These are phyloP conservation scores for Notodonta ziczac DNA, from an alignment of 2,888 invertebrate genomes.

Conservation along the genomic window DNA sequence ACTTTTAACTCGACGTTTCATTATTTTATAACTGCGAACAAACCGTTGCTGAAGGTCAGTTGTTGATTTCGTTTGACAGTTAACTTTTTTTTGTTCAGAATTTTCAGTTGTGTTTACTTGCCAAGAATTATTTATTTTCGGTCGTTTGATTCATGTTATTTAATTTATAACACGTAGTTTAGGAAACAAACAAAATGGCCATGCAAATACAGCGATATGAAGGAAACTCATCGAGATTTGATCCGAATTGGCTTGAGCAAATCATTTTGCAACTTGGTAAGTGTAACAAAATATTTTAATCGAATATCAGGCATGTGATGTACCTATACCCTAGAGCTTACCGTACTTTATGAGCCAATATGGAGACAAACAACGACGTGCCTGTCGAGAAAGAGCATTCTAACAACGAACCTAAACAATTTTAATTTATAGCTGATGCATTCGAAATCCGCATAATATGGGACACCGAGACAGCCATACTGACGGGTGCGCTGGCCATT, in stretches of 20 bases:
- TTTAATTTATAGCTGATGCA: slow-evolving; percentile 54
- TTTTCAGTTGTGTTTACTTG: slow-evolving; percentile 36
- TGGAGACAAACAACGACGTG: no score
- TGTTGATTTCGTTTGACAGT: not conserved
- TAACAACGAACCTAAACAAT: no score
- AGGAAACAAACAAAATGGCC: slow-evolving; percentile 16
- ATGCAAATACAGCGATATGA: slow-evolving; percentile 47
- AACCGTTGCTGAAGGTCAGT: no score
- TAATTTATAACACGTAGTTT: not conserved
- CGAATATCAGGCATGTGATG: no score
- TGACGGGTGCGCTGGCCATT: slow-evolving; percentile 57
- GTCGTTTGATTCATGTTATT: slow-evolving; percentile 21
- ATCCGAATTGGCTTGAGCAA: slow-evolving; percentile 57
- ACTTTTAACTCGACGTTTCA: no score
- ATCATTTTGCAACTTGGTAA: slow-evolving; percentile 25
- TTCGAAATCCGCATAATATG: slow-evolving; percentile 68
- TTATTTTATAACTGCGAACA: no score
- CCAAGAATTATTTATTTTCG: slow-evolving; percentile 30
- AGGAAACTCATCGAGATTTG: slow-evolving; percentile 48
- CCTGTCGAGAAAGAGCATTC: no score
- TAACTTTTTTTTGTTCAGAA: no score
- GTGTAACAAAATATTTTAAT: no score
- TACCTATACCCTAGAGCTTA: no score
- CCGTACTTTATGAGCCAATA: no score
- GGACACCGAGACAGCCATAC: slow-evolving; percentile 55